Evolutionary conservation across 2,888 invertebrate genomes (phyloP), one percentile per base, ranked within the genome.

Genomic region (Beris chalybata): DNA sequence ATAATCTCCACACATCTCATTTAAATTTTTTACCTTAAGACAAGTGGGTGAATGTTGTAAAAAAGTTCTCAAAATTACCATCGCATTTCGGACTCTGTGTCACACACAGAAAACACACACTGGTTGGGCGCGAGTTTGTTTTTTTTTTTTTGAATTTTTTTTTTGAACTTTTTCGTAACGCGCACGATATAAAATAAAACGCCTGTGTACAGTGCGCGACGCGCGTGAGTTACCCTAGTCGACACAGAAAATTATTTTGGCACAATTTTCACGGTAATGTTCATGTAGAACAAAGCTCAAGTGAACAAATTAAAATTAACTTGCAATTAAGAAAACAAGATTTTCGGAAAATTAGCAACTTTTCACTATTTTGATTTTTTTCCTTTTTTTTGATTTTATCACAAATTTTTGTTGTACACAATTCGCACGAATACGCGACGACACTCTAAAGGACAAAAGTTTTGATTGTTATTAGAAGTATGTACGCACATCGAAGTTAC

Each of bases 41-140:
- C 58, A 47, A 59, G 47, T 59, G 58, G 31, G 31, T 30, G 54
- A 22, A 44, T 22, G 58, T 22, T 47, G 58, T 43, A 47, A 30
- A 48, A 47, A 59, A 47, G 31, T 44, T 59, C 58, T 59, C 48
- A 61, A 61, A 48, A 43, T 61, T 52, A 61, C 50, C 61, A 61
- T 45, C 52, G 61, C 61, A 61, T 61, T 61, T 52, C 32, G 52
- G 38, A 32, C 11, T 52, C 12, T 54, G 50, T 38, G 61, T 9
- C 43, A 50, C 58, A 59, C 22, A 32, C 38, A 57, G 61, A 32
- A 32, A n/a, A n/a, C n/a, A n/a, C n/a, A 38, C 38, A 38, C 38
- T 38, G 7, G 38, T 38, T 38, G 38, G 38, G 38, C 38, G 7
- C 38, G 38, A 1, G 22, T 22, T 38, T 38, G 1, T 38, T 38